Conservation (phyloP, 2,113 vertebrate species). For the Willisornis vidua region DNA sequence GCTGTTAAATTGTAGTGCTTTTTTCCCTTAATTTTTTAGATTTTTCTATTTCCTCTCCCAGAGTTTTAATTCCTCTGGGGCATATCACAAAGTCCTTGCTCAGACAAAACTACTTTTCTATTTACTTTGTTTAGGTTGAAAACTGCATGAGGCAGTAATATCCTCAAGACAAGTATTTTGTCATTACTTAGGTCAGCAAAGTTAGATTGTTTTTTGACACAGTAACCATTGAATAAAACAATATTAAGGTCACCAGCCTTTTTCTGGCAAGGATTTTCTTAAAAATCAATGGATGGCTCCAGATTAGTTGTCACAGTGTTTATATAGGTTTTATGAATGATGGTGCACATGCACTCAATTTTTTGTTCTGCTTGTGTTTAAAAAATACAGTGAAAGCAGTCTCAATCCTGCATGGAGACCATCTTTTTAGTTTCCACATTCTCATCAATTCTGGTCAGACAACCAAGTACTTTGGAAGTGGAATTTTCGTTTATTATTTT, state of each 20-base stretch:
- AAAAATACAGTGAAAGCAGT: not conserved
- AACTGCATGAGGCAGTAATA: conserved; percentile 7
- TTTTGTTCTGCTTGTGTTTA: not conserved
- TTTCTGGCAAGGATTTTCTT: conserved; percentile 3
- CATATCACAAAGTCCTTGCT: conserved; percentile 15
- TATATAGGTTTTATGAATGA: not conserved
- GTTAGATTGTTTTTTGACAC: not conserved
- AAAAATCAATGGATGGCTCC: not conserved
- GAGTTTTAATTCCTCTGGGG: conserved; percentile 12
- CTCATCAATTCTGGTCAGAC: not conserved
- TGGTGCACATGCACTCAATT: not conserved
- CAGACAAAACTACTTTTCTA: not conserved
- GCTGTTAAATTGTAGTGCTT: not conserved
- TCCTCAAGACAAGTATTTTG: not conserved
- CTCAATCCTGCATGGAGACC: not conserved
- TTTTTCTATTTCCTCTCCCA: conserved; percentile 21
- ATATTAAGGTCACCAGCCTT: not conserved
- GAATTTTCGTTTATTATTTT: not conserved
- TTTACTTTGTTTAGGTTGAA: conserved; percentile 31
- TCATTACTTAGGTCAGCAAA: conserved; percentile 25
- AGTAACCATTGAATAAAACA: conserved; percentile 6
- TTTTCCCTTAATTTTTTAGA: conserved; percentile 1
- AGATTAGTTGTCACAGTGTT: not conserved
- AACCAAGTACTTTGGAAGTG: not conserved
- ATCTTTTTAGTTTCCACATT: not conserved